Conservation (phyloP, 2,797 vertebrate genomes). For the Fratercula arctica region DNA sequence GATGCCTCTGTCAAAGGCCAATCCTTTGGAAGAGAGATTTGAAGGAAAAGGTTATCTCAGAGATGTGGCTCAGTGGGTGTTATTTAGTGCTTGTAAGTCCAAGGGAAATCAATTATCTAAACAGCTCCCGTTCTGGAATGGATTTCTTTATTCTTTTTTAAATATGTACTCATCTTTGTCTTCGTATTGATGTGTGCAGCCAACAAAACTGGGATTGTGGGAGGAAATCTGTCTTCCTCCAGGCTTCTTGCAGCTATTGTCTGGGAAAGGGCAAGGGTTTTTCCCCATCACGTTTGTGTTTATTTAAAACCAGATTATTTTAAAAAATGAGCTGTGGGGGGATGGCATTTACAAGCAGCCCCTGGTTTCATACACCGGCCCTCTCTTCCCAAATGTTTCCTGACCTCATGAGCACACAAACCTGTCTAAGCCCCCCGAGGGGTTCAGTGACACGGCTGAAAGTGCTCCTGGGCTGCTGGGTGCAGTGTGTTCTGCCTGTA, state of each 20-base stretch:
- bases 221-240: neutral
- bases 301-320: neutral
- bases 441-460: fast-evolving
- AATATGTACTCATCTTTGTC: slow-evolving; percentile 30
- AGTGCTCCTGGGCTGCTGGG: neutral
- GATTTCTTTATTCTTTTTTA: slow-evolving; percentile 45
- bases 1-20: slow-evolving; percentile 41
- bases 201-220: neutral
- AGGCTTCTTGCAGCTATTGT: neutral
- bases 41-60: slow-evolving; percentile 43
- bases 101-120: slow-evolving; percentile 63
- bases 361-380: fast-evolving
- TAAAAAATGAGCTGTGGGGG: fast-evolving
- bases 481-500: fast-evolving
- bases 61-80: neutral
- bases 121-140: neutral
- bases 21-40: slow-evolving; percentile 24
- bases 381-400: fast-evolving
- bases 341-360: neutral
- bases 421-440: fast-evolving
- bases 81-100: slow-evolving; percentile 40
- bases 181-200: neutral
- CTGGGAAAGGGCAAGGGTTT: neutral
- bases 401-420: fast-evolving
- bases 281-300: fast-evolving